A percentile compares a stretch with the other conserved stretches of the same genome.
Evolutionary conservation across 2,888 invertebrate genomes (phyloP).

Genomic region (Chymomyza caudatula): DNA sequence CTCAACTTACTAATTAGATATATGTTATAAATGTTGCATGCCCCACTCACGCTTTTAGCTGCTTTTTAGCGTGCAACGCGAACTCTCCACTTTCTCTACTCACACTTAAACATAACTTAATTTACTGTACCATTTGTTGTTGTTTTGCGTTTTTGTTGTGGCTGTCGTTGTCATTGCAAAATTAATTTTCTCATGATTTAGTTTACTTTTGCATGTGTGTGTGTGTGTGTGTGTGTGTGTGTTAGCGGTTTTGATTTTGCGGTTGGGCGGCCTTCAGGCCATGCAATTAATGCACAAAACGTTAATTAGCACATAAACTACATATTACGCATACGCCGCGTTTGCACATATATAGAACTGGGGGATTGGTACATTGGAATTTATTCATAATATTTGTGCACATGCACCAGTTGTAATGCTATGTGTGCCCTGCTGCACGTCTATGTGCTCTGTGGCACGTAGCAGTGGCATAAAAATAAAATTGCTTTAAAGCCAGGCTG

Average conservation of each 20-base stretch:
- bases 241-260: slow-evolving; percentile 64
- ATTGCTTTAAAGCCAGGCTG: background rate
- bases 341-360: background rate
- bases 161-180: slow-evolving; percentile 35
- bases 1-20: slow-evolving; percentile 66
- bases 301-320: slow-evolving; percentile 50
- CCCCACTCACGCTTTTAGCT: background rate
- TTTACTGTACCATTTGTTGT: slow-evolving; percentile 61
- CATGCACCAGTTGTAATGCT: slow-evolving; percentile 23
- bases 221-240: background rate
- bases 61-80: slow-evolving; percentile 9
- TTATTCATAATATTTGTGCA: slow-evolving; percentile 38
- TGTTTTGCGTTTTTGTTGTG: slow-evolving; percentile 21
- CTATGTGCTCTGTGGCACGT: background rate
- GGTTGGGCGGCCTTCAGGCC: slow-evolving; percentile 53
- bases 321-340: slow-evolving; percentile 37
- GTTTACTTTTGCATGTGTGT: slow-evolving; percentile 36
- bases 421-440: background rate
- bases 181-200: slow-evolving; percentile 68
- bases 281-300: slow-evolving; percentile 35
- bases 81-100: slow-evolving; percentile 9
- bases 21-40: slow-evolving; percentile 14
- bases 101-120: slow-evolving; percentile 49
- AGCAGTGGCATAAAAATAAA: background rate
- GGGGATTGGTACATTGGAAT: slow-evolving; percentile 17